phyloP scores from a whole-genome alignment of 2,888 invertebrate genomes.

The Malthinus flaveolus region DNA sequence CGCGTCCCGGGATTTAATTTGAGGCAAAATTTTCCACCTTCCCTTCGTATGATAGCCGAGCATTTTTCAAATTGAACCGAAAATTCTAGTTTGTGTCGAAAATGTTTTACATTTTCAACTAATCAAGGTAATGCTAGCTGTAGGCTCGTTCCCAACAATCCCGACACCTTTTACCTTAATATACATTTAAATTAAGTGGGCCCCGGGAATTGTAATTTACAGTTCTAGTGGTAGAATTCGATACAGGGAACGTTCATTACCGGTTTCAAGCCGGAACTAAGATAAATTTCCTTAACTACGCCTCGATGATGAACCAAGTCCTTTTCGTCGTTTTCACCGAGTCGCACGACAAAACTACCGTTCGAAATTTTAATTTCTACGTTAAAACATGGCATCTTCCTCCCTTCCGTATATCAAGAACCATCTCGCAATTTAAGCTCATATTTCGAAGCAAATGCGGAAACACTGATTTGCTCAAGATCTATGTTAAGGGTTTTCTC shows the following conservation, averaged over 20 bases:
- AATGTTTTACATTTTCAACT: no score
- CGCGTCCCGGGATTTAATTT: no score
- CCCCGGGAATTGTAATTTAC: constrained; percentile 35
- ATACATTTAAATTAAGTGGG: constrained; percentile 35
- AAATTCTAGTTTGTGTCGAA: no score
- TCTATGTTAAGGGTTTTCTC: constrained; percentile 13
- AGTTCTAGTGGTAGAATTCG: constrained; percentile 31
- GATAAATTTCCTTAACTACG: constrained; percentile 39
- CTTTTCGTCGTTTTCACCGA: constrained; percentile 26
- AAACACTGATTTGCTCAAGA: constrained; percentile 25
- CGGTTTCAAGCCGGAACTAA: constrained; percentile 37
- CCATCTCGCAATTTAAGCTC: constrained; percentile 25
- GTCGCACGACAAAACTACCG: no score
- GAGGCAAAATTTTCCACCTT: no score
- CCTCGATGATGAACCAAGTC: constrained; percentile 39
- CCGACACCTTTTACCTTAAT: constrained; percentile 23
- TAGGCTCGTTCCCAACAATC: no score
- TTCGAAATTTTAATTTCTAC: no score
- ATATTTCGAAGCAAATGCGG: constrained; percentile 24
- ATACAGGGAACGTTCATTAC: constrained; percentile 42
- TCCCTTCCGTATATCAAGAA: constrained; percentile 19
- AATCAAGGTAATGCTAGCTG: no score
- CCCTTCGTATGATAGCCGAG: no score
- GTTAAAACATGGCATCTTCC: constrained; percentile 9
- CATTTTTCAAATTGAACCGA: no score